Percentiles rank a stretch among this genome's conserved stretches.
Evolutionary conservation across 2,113 vertebrate genomes (phyloP).

Genomic region (Perccottus glenii): DNA sequence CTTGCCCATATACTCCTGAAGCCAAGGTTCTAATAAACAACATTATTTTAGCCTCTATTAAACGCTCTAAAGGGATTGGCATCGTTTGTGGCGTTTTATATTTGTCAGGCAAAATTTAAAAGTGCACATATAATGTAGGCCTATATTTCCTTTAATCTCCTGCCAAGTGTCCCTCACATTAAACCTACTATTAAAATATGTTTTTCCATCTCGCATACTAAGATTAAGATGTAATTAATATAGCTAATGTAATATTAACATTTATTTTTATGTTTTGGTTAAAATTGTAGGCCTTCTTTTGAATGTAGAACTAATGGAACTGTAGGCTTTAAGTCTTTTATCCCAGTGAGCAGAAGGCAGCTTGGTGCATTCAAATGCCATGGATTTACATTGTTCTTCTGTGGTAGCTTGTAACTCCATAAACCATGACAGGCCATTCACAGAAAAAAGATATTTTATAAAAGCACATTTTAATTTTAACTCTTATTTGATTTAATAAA

Average conservation of each 20-base stretch:
- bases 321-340: conserved; percentile 5
- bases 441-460: neutral
- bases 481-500: conserved; percentile 16
- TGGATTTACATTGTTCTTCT: neutral
- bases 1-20: neutral
- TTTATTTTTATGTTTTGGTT: neutral
- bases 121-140: neutral
- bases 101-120: neutral
- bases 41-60: neutral
- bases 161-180: neutral
- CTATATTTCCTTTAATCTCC: neutral
- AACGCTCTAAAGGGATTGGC: neutral
- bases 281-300: neutral
- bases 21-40: neutral
- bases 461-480: neutral
- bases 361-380: conserved; percentile 11
- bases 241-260: neutral
- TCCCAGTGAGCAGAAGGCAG: neutral
- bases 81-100: neutral
- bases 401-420: neutral
- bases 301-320: neutral
- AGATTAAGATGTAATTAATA: neutral
- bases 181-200: neutral
- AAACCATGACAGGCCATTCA: neutral
- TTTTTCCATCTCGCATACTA: neutral